Base-by-base conservation (phyloP, 2,888 invertebrate genomes). In the Eucriotettix oculatus region DNA sequence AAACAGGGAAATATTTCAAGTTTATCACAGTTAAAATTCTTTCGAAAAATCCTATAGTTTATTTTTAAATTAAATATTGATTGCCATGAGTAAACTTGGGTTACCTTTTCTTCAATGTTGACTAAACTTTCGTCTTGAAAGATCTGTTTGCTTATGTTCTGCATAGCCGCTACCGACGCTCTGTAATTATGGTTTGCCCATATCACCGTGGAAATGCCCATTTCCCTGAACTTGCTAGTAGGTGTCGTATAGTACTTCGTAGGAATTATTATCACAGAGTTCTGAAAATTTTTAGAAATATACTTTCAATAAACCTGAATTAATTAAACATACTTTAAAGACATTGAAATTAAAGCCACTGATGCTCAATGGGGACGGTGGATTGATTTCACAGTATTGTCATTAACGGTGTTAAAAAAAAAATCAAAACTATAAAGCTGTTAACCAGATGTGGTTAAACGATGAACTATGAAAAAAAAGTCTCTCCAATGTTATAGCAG, bases 181-280 rank as follows among this genome's bases (percentile, higher is more conserved):
- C 75, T 63, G 42, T 75, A 62, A 58, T 74, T 74, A 63, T 75
- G 75, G 65, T 75, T 75, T 58, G 75, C 75, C 75, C 74, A 75
- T 57, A 75, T 75, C 3, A 74, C 69, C 65, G 72, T 65, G 17
- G 74, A 73, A 16, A 74, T 68, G 10, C 73, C 73, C 66, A 73
- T 64, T 56, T 74, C 71, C 59, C 68, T 68, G 65, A 74, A 72
- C 14, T 66, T 61, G 44, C 69, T 66, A 7, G 74, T 71, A 12
- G 74, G 74, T 0, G 73, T 73, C 54, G 65, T 70, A 65, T 72
- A 73, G 63, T 74, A 75, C 53, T 74, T 74, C 1, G 75, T 75
- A 40, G 75, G 75, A n/a, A 75, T 74, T 29, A 75, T 71, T 10
- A 75, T 68, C 10, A 75, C 73, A 14, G 75, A 75, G 10, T 72